Percentiles rank a stretch among this genome's conserved stretches.
These are phyloP conservation scores for Chesias legatella DNA, from an alignment of 2,888 invertebrate species.

Conservation along the genomic window DNA sequence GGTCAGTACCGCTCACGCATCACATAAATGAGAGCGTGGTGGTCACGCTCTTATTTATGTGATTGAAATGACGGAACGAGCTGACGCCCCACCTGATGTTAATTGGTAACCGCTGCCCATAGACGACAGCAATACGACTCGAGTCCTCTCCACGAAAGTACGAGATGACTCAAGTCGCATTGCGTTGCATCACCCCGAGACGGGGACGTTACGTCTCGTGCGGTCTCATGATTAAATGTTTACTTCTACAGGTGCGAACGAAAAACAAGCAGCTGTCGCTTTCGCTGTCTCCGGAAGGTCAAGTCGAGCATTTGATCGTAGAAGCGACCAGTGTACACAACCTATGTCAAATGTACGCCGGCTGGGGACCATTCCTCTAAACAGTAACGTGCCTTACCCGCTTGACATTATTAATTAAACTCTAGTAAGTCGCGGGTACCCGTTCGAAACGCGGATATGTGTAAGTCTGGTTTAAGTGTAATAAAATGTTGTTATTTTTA, in stretches of 20 bases:
- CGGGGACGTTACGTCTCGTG: no score
- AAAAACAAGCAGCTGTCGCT: constrained; percentile 82
- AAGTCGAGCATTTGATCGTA: constrained; percentile 94
- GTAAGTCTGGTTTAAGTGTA: constrained; percentile 11
- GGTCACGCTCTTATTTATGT: no score
- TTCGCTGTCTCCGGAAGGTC: constrained; percentile 94
- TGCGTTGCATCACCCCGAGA: no score
- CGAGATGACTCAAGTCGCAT: no score
- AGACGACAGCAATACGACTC: no score
- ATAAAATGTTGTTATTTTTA: constrained; percentile 22
- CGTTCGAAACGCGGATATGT: constrained; percentile 23
- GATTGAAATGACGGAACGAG: no score
- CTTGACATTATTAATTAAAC: constrained; percentile 6
- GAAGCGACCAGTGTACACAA: constrained; percentile 94
- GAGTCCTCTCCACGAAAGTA: no score
- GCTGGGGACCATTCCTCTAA: constrained; percentile 95
- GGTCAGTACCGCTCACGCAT: no score
- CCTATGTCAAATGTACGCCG: constrained; percentile 97
- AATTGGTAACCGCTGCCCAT: no score
- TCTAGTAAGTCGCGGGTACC: neutral
- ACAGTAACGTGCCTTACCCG: constrained; percentile 15
- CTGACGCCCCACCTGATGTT: no score
- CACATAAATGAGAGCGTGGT: no score
- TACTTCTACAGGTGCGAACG: constrained; percentile 76
- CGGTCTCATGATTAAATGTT: no score